Conservation (phyloP, 2,888 invertebrate species). For the Euzophera pinguis region DNA sequence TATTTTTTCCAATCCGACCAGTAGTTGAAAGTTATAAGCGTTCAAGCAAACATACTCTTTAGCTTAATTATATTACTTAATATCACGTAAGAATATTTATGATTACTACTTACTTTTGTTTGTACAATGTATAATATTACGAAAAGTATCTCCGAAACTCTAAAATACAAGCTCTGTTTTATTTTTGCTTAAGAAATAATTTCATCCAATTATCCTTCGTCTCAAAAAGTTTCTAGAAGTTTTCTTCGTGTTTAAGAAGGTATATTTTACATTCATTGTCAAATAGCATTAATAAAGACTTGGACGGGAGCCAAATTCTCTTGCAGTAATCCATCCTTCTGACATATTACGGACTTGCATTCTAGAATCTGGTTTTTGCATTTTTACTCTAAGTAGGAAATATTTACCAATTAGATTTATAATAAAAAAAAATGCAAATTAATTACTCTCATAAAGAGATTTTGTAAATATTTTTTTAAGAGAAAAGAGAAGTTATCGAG, state of each 20-base stretch:
- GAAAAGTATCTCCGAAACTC: not conserved
- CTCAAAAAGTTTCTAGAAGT: not conserved
- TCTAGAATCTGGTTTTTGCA: not conserved
- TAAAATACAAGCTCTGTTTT: not conserved
- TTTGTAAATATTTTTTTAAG: too few species aligned
- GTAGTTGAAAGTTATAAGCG: too few species aligned
- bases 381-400: not conserved
- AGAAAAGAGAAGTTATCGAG: too few species aligned
- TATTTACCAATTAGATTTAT: not conserved
- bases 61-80: too few species aligned
- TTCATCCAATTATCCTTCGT: slow-evolving; percentile 1
- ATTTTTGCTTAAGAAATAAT: not conserved
- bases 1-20: too few species aligned
- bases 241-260: slow-evolving; percentile 1
- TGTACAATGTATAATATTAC: not conserved
- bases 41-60: too few species aligned
- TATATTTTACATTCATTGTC: not conserved
- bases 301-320: slow-evolving; percentile 11
- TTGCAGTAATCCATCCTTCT: slow-evolving; percentile 10
- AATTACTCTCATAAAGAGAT: too few species aligned
- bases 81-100: too few species aligned
- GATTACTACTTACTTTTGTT: not conserved
- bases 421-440: not conserved
- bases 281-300: slow-evolving; percentile 5
- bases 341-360: slow-evolving; percentile 9